Conservation (phyloP, 2,113 vertebrate genomes). For the Hirundichthys speculiger region DNA sequence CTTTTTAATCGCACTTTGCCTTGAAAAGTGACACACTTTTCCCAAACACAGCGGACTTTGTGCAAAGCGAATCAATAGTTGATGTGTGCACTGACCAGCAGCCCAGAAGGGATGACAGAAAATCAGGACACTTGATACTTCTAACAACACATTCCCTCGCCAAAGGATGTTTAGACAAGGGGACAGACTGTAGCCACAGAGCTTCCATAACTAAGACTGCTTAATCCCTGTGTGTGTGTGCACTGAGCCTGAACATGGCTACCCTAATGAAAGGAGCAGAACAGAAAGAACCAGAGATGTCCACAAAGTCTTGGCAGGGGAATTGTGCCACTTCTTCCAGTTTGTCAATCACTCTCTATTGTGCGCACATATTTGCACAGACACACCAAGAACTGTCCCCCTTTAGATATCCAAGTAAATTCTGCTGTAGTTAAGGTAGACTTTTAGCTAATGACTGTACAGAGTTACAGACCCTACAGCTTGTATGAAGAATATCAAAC, state of each 20-base stretch:
- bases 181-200: constrained; percentile 16
- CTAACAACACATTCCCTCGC: too few species aligned
- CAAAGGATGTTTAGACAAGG: constrained; percentile 18
- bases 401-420: constrained; percentile 5
- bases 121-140: too few species aligned
- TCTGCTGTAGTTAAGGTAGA: constrained; percentile 24
- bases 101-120: constrained; percentile 3
- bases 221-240: constrained; percentile 52
- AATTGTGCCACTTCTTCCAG: constrained; percentile 1
- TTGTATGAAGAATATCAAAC: constrained; percentile 6
- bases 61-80: constrained; percentile 17
- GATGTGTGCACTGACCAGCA: constrained; percentile 4
- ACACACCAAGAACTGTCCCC: constrained; percentile 2
- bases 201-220: constrained; percentile 57
- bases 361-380: background rate
- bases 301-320: constrained; percentile 37
- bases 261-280: constrained; percentile 13
- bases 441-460: constrained; percentile 23
- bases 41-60: constrained; percentile 13
- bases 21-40: background rate
- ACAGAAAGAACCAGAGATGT: constrained; percentile 37
- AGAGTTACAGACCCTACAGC: background rate
- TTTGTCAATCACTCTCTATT: constrained; percentile 11
- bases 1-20: background rate
- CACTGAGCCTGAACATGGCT: constrained; percentile 29